Evolutionary conservation across 2,113 vertebrate species (phyloP).

Genomic region (Mastomys coucha): DNA sequence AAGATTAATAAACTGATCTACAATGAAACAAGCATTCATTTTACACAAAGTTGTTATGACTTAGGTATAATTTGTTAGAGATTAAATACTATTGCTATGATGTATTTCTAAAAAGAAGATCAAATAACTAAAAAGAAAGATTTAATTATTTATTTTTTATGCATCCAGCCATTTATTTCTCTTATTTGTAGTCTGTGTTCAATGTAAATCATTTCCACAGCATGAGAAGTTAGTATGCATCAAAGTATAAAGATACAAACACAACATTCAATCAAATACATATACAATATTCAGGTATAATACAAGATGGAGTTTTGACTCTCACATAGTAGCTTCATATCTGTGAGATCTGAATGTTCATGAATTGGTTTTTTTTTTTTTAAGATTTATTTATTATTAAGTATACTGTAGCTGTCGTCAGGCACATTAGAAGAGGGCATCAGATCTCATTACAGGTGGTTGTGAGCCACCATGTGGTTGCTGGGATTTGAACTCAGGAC

Average conservation of each 20-base stretch:
- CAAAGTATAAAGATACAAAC: constrained; percentile 89
- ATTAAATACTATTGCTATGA: neutral
- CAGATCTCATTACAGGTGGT: too few relatives aligned
- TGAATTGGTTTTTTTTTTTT: constrained; percentile 59
- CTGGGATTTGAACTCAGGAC: too few relatives aligned
- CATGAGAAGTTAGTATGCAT: constrained; percentile 81
- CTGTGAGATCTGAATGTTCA: constrained; percentile 46
- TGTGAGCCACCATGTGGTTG: too few relatives aligned
- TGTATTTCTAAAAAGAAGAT: constrained; percentile 33
- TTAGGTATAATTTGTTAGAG: constrained; percentile 12
- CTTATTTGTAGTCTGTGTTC: neutral
- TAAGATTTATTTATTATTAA: too few relatives aligned
- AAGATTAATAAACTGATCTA: neutral
- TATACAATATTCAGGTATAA: constrained; percentile 84
- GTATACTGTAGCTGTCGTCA: too few relatives aligned
- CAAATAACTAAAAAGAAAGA: neutral
- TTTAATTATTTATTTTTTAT: neutral
- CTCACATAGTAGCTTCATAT: constrained; percentile 81
- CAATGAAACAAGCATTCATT: neutral
- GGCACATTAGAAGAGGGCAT: too few relatives aligned
- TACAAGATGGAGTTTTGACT: constrained; percentile 82
- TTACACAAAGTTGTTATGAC: neutral
- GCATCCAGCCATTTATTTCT: neutral
- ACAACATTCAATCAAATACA: constrained; percentile 88
- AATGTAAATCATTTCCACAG: neutral